These are phyloP conservation scores for Bubo bubo DNA, from an alignment of 2,113 vertebrate genomes.

Conservation along the genomic window DNA sequence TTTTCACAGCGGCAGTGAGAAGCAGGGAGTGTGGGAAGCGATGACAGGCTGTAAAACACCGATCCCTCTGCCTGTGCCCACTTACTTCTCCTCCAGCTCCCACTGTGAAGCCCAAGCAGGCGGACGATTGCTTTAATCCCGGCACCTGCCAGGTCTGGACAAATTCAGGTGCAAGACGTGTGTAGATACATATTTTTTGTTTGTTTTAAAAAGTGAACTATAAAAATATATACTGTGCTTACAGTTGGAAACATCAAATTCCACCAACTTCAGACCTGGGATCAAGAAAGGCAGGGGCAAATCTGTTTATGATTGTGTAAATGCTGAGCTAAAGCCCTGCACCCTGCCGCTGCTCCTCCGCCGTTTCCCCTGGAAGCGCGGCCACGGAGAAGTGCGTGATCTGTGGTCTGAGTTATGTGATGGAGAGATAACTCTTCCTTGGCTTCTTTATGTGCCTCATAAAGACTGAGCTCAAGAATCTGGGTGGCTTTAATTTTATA, in stretches of 20 bases:
- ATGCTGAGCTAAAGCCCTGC: neutral
- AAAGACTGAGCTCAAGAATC: neutral
- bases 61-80: neutral
- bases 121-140: neutral
- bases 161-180: neutral
- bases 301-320: neutral
- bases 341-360: neutral
- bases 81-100: neutral
- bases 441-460: neutral
- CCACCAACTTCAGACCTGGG: neutral
- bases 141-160: neutral
- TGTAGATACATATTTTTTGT: neutral
- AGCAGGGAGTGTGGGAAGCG: neutral
- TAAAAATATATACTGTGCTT: neutral
- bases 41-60: neutral
- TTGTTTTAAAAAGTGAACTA: neutral
- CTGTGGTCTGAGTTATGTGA: neutral
- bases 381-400: too few species aligned
- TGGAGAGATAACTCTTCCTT: neutral
- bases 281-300: neutral
- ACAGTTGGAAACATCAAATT: neutral
- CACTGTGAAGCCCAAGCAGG: fast-evolving
- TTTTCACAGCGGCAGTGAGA: fast-evolving
- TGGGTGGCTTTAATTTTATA: neutral
- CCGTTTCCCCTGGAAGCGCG: fast-evolving